phyloP scores from a whole-genome alignment of 2,797 vertebrate genomes.

The Orientallactaga sibirica region DNA sequence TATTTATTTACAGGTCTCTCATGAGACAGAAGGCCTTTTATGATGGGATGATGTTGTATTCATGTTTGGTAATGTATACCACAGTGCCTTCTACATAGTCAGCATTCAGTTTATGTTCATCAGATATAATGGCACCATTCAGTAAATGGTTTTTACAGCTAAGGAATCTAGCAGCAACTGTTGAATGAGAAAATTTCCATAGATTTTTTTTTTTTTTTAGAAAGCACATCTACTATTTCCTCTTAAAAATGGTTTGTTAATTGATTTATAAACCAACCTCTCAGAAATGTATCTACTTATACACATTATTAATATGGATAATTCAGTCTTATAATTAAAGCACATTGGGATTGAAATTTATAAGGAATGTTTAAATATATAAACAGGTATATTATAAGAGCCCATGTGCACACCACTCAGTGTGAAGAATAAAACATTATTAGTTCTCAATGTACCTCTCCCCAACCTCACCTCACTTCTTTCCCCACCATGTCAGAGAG shows the following conservation, averaged over 20 bases:
- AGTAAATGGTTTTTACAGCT: slow-evolving; percentile 54
- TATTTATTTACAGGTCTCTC: slow-evolving; percentile 45
- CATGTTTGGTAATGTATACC: neutral
- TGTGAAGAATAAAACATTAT: slow-evolving; percentile 31
- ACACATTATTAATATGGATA: slow-evolving; percentile 60
- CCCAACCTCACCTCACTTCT: neutral
- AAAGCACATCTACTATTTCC: slow-evolving; percentile 22
- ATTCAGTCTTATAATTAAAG: slow-evolving; percentile 67
- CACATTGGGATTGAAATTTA: slow-evolving; percentile 11
- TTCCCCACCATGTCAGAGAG: neutral
- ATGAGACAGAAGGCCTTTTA: slow-evolving; percentile 44
- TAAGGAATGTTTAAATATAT: slow-evolving; percentile 24
- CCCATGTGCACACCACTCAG: neutral
- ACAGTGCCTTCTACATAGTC: neutral
- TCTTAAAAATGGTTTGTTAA: slow-evolving; percentile 62
- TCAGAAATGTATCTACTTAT: slow-evolving; percentile 30
- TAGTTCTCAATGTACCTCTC: neutral
- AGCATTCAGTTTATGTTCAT: slow-evolving; percentile 46
- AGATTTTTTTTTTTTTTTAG: neutral
- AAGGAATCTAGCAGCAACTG: neutral
- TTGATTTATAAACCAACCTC: slow-evolving; percentile 33
- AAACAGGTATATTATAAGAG: slow-evolving; percentile 41
- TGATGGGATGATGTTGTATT: neutral
- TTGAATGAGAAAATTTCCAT: slow-evolving; percentile 58
- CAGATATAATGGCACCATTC: neutral